Base-by-base conservation (phyloP, 2,888 invertebrate species). In the Macaria liturata region DNA sequence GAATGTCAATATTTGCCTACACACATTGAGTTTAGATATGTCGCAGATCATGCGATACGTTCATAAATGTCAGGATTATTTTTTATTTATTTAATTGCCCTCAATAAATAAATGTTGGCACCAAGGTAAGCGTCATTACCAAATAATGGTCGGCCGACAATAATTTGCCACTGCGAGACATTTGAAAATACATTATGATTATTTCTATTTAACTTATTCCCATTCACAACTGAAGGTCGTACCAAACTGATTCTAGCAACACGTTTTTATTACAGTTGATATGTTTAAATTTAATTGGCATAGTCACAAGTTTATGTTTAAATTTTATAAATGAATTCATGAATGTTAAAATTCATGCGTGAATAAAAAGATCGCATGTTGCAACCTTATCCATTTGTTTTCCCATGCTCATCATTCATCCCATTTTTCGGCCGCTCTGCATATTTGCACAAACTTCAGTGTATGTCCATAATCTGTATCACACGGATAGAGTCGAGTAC, bases 331-430 rank as follows among this genome's bases (percentile, higher is more conserved):
- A 37, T 37, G 20, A 20, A 20, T 20, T 20, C 20, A 20, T 2
- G 20, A 20, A 2, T 20, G 20, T 20, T 20, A 1, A 20, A 20
- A 20, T 20, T 69, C 61, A 81, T 72, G 75, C 81, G 81, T 81
- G 83, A 86, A 42, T n/a, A n/a, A 85, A 84, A 73, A 71, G 76
- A 78, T 82, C 76, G 83, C 80, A 72, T 77, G 76, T 74, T 59
- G 67, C 67, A 81, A 78, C 76, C 76, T 83, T 89, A 88, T 88
- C 85, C 70, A 68, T 72, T 54, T 74, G 62, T 75, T 80, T 86
- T 85, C 84, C 78, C 86, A 84, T 83, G 78, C 71, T 75, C 71
- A 72, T 68, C 71, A 73, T 78, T 80, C 76, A 76, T 66, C 68
- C 68, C 65, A 68, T 66, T 73, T 69, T 70, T 72, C 79, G 76